These are phyloP conservation scores for Lathronympha strigana DNA, from an alignment of 2,888 invertebrate species.

Conservation along the genomic window DNA sequence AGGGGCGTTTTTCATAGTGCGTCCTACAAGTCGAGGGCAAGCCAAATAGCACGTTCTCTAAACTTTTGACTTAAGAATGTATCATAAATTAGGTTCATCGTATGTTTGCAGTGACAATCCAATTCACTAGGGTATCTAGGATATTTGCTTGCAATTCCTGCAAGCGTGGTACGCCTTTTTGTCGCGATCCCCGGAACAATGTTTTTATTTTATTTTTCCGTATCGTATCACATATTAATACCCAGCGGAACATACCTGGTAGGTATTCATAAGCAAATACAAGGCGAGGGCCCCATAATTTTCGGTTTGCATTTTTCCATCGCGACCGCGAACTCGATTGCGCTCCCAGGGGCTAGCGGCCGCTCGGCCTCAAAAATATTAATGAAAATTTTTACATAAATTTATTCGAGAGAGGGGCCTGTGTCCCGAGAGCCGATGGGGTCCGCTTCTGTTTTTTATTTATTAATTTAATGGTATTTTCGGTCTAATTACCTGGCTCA, in stretches of 20 bases:
- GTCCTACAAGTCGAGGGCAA: conserved; percentile 54
- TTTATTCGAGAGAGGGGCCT: conserved; percentile 82
- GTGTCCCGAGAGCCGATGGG: conserved; percentile 71
- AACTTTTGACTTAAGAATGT: conserved; percentile 36
- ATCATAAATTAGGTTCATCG: conserved; percentile 16
- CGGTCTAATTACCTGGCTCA: conserved; percentile 83
- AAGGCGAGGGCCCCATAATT: conserved; percentile 82
- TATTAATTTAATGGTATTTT: conserved; percentile 85
- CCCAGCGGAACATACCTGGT: conserved; percentile 65
- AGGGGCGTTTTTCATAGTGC: conserved; percentile 79
- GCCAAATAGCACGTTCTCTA: conserved; percentile 47
- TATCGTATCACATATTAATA: conserved; percentile 71
- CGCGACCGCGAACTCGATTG: conserved; percentile 83
- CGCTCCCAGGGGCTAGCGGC: conserved; percentile 81
- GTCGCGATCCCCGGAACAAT: conserved; percentile 57
- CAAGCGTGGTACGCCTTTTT: conserved; percentile 41
- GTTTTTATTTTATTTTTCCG: conserved; percentile 74
- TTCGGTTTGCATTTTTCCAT: conserved; percentile 85
- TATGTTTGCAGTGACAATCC: conserved; percentile 16
- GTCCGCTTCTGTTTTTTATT: conserved; percentile 81
- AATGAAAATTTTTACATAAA: conserved; percentile 85
- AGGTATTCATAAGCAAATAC: conserved; percentile 83
- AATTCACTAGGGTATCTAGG: conserved; percentile 13
- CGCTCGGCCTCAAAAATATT: conserved; percentile 83
- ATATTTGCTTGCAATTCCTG: conserved; percentile 12